Conservation (phyloP, 2,888 invertebrate species). For the Trachelus troglodyta region DNA sequence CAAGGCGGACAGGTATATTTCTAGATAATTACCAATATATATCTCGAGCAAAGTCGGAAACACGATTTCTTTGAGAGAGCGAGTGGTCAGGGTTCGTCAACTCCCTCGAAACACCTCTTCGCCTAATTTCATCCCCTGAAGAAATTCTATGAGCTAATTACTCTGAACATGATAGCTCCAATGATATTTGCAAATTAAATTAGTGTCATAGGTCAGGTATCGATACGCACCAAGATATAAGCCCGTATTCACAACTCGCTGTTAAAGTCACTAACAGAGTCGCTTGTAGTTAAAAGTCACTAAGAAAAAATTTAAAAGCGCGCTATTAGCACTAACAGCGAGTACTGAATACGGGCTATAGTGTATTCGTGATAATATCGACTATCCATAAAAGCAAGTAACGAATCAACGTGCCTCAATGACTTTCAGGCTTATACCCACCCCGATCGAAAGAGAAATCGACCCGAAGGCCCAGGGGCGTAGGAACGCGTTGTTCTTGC, state of each 20-base stretch:
- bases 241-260: too few species aligned
- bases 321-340: too few species aligned
- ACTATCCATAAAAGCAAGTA: not conserved
- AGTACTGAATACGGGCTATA: too few species aligned
- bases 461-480: not conserved
- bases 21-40: not conserved
- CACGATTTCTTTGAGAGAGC: not conserved
- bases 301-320: too few species aligned
- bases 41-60: not conserved
- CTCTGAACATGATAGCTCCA: not conserved
- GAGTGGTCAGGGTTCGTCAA: not conserved
- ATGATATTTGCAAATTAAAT: not conserved
- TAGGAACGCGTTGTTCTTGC: not conserved
- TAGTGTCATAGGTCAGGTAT: not conserved
- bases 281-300: too few species aligned
- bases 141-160: not conserved
- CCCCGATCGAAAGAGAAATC: not conserved
- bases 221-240: not conserved
- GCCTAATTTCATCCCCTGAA: not conserved
- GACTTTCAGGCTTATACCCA: not conserved
- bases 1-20: not conserved
- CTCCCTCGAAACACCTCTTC: not conserved
- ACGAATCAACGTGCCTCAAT: not conserved
- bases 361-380: not conserved
- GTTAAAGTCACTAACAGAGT: too few species aligned